Evolutionary conservation across 2,888 invertebrate genomes (phyloP).

Genomic region (Conops quadrifasciatus): DNA sequence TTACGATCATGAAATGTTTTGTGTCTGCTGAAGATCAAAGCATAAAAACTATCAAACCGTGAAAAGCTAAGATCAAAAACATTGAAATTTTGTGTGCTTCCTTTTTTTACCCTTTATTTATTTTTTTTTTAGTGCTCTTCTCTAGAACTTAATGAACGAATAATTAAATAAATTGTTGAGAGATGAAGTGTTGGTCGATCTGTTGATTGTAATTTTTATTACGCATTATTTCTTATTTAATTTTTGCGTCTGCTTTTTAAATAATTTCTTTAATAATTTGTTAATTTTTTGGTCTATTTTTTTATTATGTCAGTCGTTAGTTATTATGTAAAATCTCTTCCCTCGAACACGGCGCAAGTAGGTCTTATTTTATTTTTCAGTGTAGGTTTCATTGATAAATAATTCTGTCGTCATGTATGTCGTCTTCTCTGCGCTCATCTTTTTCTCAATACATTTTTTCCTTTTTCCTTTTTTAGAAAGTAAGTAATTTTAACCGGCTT

Average conservation of each 20-base stretch:
- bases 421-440: too few relatives aligned
- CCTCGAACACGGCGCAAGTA: too few relatives aligned
- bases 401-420: too few relatives aligned
- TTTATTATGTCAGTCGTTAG: too few relatives aligned
- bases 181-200: slow-evolving; percentile 9
- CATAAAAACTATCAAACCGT: slow-evolving; percentile 27
- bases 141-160: too few relatives aligned
- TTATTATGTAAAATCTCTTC: too few relatives aligned
- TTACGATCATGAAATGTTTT: background rate
- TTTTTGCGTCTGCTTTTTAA: too few relatives aligned
- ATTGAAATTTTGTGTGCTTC: slow-evolving; percentile 7
- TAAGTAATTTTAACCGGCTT: background rate
- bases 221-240: too few relatives aligned
- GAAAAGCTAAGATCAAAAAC: slow-evolving; percentile 20
- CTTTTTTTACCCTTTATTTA: slow-evolving; percentile 15
- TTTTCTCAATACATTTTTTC: background rate
- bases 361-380: too few relatives aligned
- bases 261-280: too few relatives aligned
- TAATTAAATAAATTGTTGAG: slow-evolving; percentile 10
- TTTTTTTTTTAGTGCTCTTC: background rate
- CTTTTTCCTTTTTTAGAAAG: background rate
- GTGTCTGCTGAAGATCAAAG: slow-evolving; percentile 28
- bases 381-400: too few relatives aligned
- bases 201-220: slow-evolving; percentile 12
- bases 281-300: too few relatives aligned